Percentiles rank a stretch among this genome's conserved stretches.
phyloP scores from a whole-genome alignment of 2,888 invertebrate species.

The Nebria brevicollis region DNA sequence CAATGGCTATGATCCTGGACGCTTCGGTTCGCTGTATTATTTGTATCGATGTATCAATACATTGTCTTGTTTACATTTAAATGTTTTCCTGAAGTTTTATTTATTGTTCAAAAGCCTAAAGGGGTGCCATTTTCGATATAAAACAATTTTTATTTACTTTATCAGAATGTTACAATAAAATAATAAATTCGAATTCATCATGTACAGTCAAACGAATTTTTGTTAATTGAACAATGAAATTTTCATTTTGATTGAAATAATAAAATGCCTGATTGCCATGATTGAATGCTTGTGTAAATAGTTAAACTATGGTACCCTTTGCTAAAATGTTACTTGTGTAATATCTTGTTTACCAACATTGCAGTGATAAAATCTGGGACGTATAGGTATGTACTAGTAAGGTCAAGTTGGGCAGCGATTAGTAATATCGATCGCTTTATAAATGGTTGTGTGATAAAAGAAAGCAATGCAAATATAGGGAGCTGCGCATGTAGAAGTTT shows the following conservation, averaged over 20 bases:
- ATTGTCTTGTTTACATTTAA: background rate
- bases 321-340: background rate
- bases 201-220: too few relatives aligned
- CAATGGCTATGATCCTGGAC: background rate
- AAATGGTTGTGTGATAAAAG: background rate
- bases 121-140: background rate
- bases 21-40: background rate
- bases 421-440: background rate
- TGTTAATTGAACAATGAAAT: too few relatives aligned
- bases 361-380: background rate
- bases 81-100: background rate
- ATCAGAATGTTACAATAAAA: too few relatives aligned
- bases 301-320: too few relatives aligned
- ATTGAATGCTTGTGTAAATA: too few relatives aligned
- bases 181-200: too few relatives aligned
- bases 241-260: too few relatives aligned
- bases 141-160: too few relatives aligned
- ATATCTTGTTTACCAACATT: background rate
- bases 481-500: background rate
- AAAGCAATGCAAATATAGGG: background rate
- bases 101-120: background rate
- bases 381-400: background rate
- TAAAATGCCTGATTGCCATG: too few relatives aligned
- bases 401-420: background rate
- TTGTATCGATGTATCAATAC: background rate